These are phyloP conservation scores for Chaitophorus viminalis DNA, from an alignment of 2,888 invertebrate species.

Conservation along the genomic window DNA sequence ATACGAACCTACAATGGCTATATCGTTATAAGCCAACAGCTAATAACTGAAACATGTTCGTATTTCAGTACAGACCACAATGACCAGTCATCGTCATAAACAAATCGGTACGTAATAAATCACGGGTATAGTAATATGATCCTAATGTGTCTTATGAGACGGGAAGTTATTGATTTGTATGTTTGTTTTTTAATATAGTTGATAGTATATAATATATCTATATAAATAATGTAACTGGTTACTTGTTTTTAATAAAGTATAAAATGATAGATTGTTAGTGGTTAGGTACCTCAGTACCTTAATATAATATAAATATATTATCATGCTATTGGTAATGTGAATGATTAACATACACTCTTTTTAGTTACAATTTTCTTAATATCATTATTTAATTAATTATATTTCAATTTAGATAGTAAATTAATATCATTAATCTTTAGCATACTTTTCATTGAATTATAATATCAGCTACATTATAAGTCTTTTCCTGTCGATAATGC, in stretches of 20 bases:
- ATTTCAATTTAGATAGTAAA: neutral
- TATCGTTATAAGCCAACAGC: too few species aligned
- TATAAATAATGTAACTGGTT: neutral
- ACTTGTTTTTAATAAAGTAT: neutral
- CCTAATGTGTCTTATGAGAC: neutral
- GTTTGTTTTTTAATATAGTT: neutral
- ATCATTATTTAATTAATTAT: neutral
- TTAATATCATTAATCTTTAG: neutral
- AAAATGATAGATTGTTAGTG: neutral
- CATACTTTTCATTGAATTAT: neutral
- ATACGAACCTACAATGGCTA: too few species aligned
- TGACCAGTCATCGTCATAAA: neutral
- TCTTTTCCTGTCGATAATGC: neutral
- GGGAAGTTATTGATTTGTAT: constrained; percentile 16
- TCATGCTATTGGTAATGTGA: neutral
- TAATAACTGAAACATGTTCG: too few species aligned
- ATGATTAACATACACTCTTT: neutral
- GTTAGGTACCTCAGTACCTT: neutral
- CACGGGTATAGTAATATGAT: neutral
- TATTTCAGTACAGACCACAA: neutral
- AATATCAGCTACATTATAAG: neutral
- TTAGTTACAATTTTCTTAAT: neutral
- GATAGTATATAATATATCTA: neutral
- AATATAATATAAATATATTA: too few species aligned
- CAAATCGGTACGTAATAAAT: constrained; percentile 11